Evolutionary conservation across 2,888 invertebrate genomes (phyloP).

Genomic region (Kuschelorhynchus macadamiae): DNA sequence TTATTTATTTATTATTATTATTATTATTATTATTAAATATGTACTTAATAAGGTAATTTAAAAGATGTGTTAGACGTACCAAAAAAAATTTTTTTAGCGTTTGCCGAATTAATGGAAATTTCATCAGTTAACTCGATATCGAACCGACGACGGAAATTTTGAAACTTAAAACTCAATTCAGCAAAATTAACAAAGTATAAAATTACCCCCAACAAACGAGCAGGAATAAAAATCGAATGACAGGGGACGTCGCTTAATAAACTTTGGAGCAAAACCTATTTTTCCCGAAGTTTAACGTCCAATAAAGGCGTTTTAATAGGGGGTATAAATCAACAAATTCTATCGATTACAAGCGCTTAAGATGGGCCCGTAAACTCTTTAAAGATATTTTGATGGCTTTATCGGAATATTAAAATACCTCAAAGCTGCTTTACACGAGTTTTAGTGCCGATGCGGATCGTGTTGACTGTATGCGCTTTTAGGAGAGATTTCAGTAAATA

Average conservation of each 20-base stretch:
- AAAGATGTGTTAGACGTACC: too few species aligned
- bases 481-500: too few species aligned
- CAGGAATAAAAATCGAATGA: conserved; percentile 27
- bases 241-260: conserved; percentile 36
- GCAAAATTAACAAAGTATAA: conserved; percentile 37
- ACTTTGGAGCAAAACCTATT: conserved; percentile 30
- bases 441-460: too few species aligned
- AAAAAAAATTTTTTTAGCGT: too few species aligned
- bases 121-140: too few species aligned
- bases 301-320: conserved; percentile 43
- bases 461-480: too few species aligned
- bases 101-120: too few species aligned
- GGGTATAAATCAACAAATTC: conserved; percentile 50
- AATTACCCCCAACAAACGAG: conserved; percentile 32
- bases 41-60: too few species aligned
- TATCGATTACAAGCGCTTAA: conserved; percentile 51
- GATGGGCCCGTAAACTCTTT: conserved; percentile 48
- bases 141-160: too few species aligned
- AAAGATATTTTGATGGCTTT: conserved; percentile 53
- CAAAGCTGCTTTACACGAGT: conserved; percentile 33
- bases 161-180: too few species aligned
- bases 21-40: too few species aligned
- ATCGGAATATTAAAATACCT: conserved; percentile 55
- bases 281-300: conserved; percentile 33
- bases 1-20: too few species aligned